Base-by-base conservation (phyloP, 2,888 invertebrate species). In the Icerya purchasi region DNA sequence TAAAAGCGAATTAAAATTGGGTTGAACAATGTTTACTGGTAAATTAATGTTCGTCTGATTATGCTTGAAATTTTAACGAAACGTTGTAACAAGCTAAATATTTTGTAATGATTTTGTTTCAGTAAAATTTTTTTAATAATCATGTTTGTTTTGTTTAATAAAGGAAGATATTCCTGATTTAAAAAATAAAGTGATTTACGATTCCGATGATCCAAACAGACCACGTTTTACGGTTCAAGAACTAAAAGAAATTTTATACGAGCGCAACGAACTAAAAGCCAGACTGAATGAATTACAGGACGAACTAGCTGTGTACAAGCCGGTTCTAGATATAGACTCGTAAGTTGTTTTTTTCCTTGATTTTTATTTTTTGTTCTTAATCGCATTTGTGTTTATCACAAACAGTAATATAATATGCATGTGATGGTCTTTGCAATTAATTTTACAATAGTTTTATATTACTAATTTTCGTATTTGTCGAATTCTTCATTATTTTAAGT, bases 221-320 rank as follows among this genome's bases (percentile, higher is more conserved):
- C 88, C 89, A 19, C 75, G 87, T 61, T 91, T 89, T 69, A 87
- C 90, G 0, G 81, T 87, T 61, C 77, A 83, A 56, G 91, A 92
- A 70, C 75, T 92, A 22, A 81, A 86, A 66, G 87, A 86, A 67
- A 88, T 93, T 64, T 74, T 92, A 23, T 82, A 86, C 70, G 94
- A 97, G 74, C 78, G 94, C 61, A 96, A 96, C 73, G 89, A 91
- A 70, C 77, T 96, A 59, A 90, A 93, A 69, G 83, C 88, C n/a
- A 81, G 85, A 69, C 83, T 97, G 57, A 84, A 86, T 68, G 86
- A 90, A 69, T 79, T 94, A n/a, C 91, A 93, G 71, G 93, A 94
- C 67, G 92, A 94, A 72, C 72, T 97, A 64, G 83, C 82, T 64
- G 77, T 81, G 59, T 78, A 83, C 69, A 78, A 84, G 70, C 78